Evolutionary conservation across 2,113 vertebrate species (phyloP).

Genomic region (Aythya baeri): DNA sequence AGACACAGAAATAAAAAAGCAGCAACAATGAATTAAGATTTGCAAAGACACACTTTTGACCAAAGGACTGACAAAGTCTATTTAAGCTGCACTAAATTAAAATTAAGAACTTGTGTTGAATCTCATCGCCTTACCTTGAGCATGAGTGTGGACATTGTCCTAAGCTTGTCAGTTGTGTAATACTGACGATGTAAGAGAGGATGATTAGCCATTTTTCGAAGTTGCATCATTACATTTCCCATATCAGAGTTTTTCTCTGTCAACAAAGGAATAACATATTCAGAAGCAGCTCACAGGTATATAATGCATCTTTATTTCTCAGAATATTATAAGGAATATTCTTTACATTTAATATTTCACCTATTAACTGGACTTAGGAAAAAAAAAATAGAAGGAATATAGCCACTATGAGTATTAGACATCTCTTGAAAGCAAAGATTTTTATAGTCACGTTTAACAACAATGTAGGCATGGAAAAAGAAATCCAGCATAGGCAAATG

Average conservation of each 20-base stretch:
- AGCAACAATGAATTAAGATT: neutral
- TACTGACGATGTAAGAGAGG: conserved; percentile 94
- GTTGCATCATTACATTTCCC: conserved; percentile 95
- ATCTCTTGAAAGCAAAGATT: neutral
- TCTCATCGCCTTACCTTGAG: conserved; percentile 83
- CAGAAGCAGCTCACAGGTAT: neutral
- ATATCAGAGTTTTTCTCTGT: conserved; percentile 87
- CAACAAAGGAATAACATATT: conserved; percentile 29
- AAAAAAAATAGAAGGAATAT: neutral
- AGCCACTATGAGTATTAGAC: neutral
- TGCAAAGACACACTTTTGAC: neutral
- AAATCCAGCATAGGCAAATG: neutral
- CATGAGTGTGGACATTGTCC: conserved; percentile 92
- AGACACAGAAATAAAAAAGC: conserved; percentile 36
- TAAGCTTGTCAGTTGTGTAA: conserved; percentile 90
- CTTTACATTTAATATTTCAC: neutral
- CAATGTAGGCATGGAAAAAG: neutral
- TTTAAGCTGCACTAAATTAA: neutral
- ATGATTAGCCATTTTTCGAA: conserved; percentile 99
- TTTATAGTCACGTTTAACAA: neutral
- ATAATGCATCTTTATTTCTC: neutral
- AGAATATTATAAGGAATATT: neutral
- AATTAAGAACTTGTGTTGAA: neutral
- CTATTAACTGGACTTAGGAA: neutral
- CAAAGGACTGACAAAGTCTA: neutral